Percentiles rank a stretch among this genome's conserved stretches.
Evolutionary conservation across 2,113 vertebrate species (phyloP).

Genomic region (Syngnathus scovelli): DNA sequence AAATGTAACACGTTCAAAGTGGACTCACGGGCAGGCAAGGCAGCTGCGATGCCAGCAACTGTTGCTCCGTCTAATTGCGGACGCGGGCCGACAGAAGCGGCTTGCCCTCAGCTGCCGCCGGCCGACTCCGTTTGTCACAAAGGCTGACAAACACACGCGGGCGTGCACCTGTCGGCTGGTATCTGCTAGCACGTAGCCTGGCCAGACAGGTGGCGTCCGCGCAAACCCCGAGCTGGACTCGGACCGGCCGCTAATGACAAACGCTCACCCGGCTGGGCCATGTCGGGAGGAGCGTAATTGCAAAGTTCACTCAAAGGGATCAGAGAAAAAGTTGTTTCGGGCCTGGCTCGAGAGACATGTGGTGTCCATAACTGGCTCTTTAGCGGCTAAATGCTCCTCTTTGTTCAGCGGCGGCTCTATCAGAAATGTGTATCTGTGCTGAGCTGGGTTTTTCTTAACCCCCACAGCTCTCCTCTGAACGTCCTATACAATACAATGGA

Average conservation of each 20-base stretch:
- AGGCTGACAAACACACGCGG: conserved; percentile 30
- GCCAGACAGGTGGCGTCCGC: conserved; percentile 62
- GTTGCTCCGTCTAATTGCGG: conserved; percentile 66
- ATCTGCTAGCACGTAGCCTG: conserved; percentile 70
- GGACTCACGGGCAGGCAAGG: conserved; percentile 15
- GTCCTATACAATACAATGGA: not conserved
- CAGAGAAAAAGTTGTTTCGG: not conserved
- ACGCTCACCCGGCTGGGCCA: not conserved
- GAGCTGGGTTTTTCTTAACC: not conserved
- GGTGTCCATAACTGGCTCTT: not conserved
- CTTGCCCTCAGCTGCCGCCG: conserved; percentile 59
- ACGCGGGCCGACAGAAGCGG: conserved; percentile 50
- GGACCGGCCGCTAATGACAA: not conserved
- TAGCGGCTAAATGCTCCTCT: conserved; percentile 1
- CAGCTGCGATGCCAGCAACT: conserved; percentile 66
- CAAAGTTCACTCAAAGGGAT: too few species aligned
- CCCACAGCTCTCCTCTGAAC: not conserved
- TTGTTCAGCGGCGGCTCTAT: not conserved
- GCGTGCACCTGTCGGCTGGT: conserved; percentile 67
- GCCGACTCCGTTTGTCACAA: conserved; percentile 51
- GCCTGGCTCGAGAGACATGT: not conserved
- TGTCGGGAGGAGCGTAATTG: not conserved
- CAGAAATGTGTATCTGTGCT: not conserved
- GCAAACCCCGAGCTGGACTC: not conserved
- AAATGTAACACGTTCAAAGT: not conserved